Base-by-base conservation (phyloP, 2,113 vertebrate species). In the Tympanuchus pallidicinctus region DNA sequence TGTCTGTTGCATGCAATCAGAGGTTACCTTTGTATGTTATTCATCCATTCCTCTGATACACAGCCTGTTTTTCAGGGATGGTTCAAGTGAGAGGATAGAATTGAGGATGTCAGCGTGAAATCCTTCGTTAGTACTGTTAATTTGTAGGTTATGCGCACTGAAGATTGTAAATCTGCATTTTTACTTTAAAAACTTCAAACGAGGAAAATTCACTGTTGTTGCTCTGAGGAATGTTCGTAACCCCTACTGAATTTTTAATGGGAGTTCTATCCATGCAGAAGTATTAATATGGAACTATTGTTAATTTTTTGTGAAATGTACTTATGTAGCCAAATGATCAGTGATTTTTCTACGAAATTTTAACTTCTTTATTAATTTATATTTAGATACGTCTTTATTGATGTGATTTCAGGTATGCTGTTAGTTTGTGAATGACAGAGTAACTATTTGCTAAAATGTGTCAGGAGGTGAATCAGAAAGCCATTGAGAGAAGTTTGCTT, bases 1-100 rank as follows among this genome's bases (percentile, higher is more conserved):
- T 73, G 17, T 65, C 66, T 64, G 4, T 36, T 45, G 36, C 40
- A 9, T 80, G 42, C 36, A 82, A 0, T 79, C 43, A 40, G 54
- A 80, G 15, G 24, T 69, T 65, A 30, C 13, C 13, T 73, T 50
- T 36, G 30, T 76, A 11, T 74, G 38, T 38, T 63, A 25, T 8
- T 74, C 27, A 20, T 6, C 10, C 2, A 0, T 75, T 90, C 13
- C 14, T 82, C 36, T 78, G 61, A 6, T 0, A 61, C 0, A 0
- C 10, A 87, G 6, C 11, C 2, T 48, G 43, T 36, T 74, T 54
- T 32, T 27, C 24, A 22, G 34, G 50, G 5, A 8, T 56, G n/a
- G 4, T 3, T 79, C 43, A 56, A 43, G 32, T 69, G 52, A 8
- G 25, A 87, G 11, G 13, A 13, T 76, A 64, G n/a, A 88, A 72